phyloP scores from a whole-genome alignment of 2,888 invertebrate genomes.

The Plagodis pulveraria region DNA sequence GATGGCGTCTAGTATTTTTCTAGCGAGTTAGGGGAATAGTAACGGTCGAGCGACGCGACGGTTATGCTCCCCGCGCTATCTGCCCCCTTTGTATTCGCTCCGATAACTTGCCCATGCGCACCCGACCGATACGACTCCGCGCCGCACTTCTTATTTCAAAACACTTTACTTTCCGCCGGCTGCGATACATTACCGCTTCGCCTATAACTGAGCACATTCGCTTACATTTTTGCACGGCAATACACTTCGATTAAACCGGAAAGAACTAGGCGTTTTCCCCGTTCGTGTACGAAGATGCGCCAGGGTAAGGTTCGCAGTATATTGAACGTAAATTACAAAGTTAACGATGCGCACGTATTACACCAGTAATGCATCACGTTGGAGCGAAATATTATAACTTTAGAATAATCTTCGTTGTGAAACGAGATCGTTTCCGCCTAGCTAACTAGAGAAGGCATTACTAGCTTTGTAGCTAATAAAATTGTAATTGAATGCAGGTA shows the following conservation, averaged over 20 bases:
- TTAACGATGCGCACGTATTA: constrained; percentile 75
- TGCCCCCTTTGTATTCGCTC: constrained; percentile 85
- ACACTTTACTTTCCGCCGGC: constrained; percentile 64
- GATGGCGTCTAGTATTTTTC: constrained; percentile 82
- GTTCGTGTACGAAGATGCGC: constrained; percentile 43
- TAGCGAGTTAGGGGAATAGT: constrained; percentile 80
- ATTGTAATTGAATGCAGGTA: constrained; percentile 28
- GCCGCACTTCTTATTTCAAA: constrained; percentile 77
- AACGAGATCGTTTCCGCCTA: constrained; percentile 32
- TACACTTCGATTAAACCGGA: constrained; percentile 49
- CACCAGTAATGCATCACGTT: constrained; percentile 57
- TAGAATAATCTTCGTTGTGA: constrained; percentile 35
- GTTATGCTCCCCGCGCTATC: constrained; percentile 83
- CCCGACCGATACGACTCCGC: constrained; percentile 80
- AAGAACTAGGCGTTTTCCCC: constrained; percentile 39
- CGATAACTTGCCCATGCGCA: constrained; percentile 84
- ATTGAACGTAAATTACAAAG: constrained; percentile 69
- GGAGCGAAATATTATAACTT: constrained; percentile 55
- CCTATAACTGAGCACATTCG: constrained; percentile 46
- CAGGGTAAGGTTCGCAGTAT: constrained; percentile 66
- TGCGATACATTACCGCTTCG: constrained; percentile 68
- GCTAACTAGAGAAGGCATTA: constrained; percentile 36
- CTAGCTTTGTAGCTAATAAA: constrained; percentile 9
- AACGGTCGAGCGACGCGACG: constrained; percentile 84
- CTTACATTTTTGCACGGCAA: constrained; percentile 59